Conservation (phyloP, 2,888 invertebrate species). For the Dryobota labecula region DNA sequence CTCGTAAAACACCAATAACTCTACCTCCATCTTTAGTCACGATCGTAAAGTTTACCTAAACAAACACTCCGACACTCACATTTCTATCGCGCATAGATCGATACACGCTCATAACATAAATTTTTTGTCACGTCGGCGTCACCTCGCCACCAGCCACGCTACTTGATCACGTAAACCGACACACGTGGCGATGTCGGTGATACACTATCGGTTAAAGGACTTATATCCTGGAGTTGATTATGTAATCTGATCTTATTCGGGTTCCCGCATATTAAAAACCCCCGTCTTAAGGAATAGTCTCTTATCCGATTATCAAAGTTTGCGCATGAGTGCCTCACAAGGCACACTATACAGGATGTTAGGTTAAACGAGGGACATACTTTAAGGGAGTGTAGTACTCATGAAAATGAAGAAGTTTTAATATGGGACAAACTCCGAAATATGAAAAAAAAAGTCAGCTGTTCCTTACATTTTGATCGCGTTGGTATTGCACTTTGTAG, state of each 20-base stretch:
- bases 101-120: constrained; percentile 6
- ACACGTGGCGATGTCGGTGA: not conserved
- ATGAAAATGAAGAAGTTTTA: too few species aligned
- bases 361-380: too few species aligned
- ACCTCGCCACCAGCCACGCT: constrained; percentile 3
- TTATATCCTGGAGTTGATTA: not conserved
- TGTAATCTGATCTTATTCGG: constrained; percentile 4
- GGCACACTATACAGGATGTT: not conserved
- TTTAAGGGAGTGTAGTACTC: too few species aligned
- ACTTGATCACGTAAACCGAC: constrained; percentile 15
- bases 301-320: not conserved
- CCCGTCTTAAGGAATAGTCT: not conserved
- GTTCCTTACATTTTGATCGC: too few species aligned
- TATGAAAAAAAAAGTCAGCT: too few species aligned
- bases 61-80: not conserved
- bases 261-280: not conserved
- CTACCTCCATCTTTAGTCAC: not conserved
- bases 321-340: not conserved
- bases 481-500: too few species aligned
- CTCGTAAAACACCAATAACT: not conserved
- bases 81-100: constrained; percentile 8
- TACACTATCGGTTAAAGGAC: constrained; percentile 2
- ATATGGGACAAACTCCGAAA: too few species aligned
- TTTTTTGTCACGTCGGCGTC: constrained; percentile 17
- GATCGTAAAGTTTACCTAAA: constrained; percentile 1